Evolutionary conservation across 2,113 vertebrate genomes (phyloP).

Genomic region (Burhinus oedicnemus): DNA sequence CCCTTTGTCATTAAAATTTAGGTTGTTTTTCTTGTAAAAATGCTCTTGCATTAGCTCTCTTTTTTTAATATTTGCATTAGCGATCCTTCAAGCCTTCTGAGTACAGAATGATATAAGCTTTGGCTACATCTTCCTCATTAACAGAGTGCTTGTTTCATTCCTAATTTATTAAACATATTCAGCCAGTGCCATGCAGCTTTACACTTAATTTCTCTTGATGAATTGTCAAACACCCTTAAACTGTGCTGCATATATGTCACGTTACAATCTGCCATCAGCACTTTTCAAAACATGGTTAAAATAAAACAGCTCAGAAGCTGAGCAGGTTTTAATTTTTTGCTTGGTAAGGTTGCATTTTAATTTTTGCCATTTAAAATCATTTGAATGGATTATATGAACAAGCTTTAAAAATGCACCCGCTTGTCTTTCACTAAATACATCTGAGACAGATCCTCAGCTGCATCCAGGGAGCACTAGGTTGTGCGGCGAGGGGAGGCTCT

Average conservation of each 20-base stretch:
- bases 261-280: not conserved
- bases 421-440: not conserved
- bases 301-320: not conserved
- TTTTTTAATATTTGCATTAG: conserved; percentile 23
- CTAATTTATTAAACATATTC: conserved; percentile 57
- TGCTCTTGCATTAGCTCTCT: not conserved
- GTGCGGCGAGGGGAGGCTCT: accelerated
- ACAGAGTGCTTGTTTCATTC: not conserved
- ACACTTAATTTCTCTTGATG: conserved; percentile 41
- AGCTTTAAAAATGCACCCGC: not conserved
- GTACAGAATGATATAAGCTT: conserved; percentile 9
- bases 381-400: not conserved
- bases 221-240: conserved; percentile 16
- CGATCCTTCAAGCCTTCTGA: conserved; percentile 28
- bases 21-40: not conserved
- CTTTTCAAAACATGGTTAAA: conserved; percentile 16
- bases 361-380: not conserved
- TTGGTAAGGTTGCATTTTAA: conserved; percentile 15
- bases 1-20: not conserved
- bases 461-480: not conserved
- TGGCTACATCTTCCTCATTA: conserved; percentile 10
- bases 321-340: conserved; percentile 18
- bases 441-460: not conserved
- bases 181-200: conserved; percentile 17
- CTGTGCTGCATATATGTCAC: accelerated